Base-by-base conservation (phyloP, 2,797 vertebrate species). In the Gallirallus australis region DNA sequence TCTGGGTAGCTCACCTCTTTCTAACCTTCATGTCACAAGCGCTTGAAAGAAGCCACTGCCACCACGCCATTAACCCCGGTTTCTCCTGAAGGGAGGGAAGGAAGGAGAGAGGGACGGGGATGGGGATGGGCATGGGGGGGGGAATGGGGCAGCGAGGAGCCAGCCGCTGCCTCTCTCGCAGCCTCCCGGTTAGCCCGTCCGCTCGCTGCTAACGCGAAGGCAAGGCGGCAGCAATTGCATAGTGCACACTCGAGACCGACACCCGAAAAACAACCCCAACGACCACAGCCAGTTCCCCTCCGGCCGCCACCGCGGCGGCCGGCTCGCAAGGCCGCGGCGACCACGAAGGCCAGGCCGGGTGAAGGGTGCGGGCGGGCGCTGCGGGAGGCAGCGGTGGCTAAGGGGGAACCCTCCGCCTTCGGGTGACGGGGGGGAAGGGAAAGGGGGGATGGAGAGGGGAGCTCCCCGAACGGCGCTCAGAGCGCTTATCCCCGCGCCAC, bases 1-100 rank as follows among this genome's bases (percentile, higher is more conserved):
- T 77, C 11, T 73, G 60, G 78, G 50, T 83, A 52, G 81, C 82
- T 89, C 92, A 57, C 85, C 86, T 82, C 82, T 82, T 87, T 56
- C 92, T 86, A 95, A 96, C 92, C 95, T 94, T 96, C 89, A 88
- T 75, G 72, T 95, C 86, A 93, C 42, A 87, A 82, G 68, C 31
- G 52, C 80, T 47, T n/a, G 4, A 3, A 37, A 50, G 73, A 59
- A 73, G 27, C 47, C 80, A 24, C 71, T 15, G 63, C 45, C 63
- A 73, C 60, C 78, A 20, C 23, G 73, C 92, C 73, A 1, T 4
- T 18, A n/a, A 42, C 17, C 76, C 63, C 4, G 15, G 35, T 2
- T 14, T 39, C 25, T 23, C 3, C 12, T 42, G 33, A 23, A 45
- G 42, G 42, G 42, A 45, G 42, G 42, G 42, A 45, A 45, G 42